Base-by-base conservation (phyloP, 1,140 invertebrate species). In the Drosophila bifasciata region DNA sequence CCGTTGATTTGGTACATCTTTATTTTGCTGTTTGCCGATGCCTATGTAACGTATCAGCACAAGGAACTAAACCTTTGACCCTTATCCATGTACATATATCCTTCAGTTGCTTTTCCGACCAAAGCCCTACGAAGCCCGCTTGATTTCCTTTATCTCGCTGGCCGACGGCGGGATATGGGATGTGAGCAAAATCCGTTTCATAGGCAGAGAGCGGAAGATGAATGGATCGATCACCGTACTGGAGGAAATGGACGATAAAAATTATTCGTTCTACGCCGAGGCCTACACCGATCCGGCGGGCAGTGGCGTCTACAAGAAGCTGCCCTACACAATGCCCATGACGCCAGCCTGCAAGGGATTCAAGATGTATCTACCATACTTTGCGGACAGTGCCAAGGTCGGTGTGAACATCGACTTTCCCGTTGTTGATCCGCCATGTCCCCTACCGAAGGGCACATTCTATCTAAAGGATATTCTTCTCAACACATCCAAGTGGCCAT, bases 151-250 rank as follows among this genome's bases (percentile, higher is more conserved):
- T 16, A 23, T 13, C 4, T 5, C 19, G 17, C 15, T n/a, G 1
- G 1, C 21, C 6, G 5, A 5, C 1, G 32, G 21, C 1, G 32
- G 21, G 3, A 1, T 45, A 1, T 1, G 15, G 0, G 70, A 79
- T 19, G 53, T 67, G 0, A 46, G 15, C 4, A 15, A 53, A 16
- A 2, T 81, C 5, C 55, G 44, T 0, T 3, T 64, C 1, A 4
- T 64, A n/a, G 78, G 63, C 4, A 43, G 32, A 2, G 61, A 80
- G 5, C 67, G 32, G 3, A 13, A 6, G 0, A 7, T 50, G 0
- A 80, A 80, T 48, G 77, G 77, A 5, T 73, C 53, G 2, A 1
- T 63, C 0, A n/a, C 9, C 0, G 5, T 81, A 1, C n/a, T 44
- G 1, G 32, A 56, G 5, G 67, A 72, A 9, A 39, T 80, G 46